phyloP scores from a whole-genome alignment of 2,797 vertebrate genomes.

The Ataeniobius toweri region DNA sequence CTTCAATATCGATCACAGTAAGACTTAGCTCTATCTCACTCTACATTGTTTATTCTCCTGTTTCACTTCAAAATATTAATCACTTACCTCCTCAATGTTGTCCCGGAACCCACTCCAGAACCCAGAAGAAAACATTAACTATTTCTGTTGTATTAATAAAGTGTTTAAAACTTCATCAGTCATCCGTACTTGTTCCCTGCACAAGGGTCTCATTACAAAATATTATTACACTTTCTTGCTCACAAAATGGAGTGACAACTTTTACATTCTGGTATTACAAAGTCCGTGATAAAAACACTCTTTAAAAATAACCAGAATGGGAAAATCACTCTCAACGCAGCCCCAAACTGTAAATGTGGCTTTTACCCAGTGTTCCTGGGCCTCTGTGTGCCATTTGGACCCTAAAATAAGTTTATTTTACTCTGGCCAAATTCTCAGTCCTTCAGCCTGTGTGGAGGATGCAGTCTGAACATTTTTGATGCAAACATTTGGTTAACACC shows the following conservation, averaged over 20 bases:
- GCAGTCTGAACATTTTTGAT: slow-evolving; percentile 3
- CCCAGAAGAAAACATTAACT: no score
- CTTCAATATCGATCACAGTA: no score
- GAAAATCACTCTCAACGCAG: background rate
- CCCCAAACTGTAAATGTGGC: slow-evolving; percentile 1
- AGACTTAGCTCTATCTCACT: no score
- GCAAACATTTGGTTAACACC: slow-evolving; percentile 7
- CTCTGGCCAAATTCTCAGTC: slow-evolving; percentile 25
- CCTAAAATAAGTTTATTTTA: slow-evolving; percentile 30
- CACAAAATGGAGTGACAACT: background rate
- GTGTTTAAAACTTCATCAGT: no score
- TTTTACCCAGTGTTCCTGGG: background rate
- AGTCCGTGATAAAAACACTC: background rate
- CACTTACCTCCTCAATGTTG: no score
- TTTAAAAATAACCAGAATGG: slow-evolving; percentile 15
- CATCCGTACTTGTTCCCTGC: no score
- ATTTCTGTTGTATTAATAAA: no score
- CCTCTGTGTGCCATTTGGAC: slow-evolving; percentile 33
- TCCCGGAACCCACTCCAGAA: no score
- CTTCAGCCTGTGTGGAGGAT: slow-evolving; percentile 20
- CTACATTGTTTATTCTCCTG: no score
- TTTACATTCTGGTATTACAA: background rate
- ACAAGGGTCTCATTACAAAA: no score
- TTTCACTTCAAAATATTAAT: no score
- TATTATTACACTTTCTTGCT: background rate